A percentile compares a stretch with the other conserved stretches of the same genome.
Evolutionary conservation across 2,113 vertebrate genomes (phyloP).

Genomic region (Electrona antarctica): DNA sequence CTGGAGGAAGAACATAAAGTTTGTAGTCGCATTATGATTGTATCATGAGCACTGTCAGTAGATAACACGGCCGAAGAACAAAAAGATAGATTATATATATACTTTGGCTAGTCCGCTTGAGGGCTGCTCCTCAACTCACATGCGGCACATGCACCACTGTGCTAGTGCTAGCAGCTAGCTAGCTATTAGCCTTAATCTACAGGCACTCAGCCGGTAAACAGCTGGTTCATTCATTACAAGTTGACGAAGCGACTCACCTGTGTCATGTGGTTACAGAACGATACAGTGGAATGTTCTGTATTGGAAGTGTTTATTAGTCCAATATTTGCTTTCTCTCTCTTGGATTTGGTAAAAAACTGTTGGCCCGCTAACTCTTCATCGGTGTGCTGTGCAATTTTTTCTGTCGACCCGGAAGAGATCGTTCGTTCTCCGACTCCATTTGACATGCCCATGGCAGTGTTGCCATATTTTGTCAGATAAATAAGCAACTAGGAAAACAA

Average conservation of each 20-base stretch:
- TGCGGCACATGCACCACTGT: constrained; percentile 63
- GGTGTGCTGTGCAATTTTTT: constrained; percentile 44
- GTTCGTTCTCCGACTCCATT: neutral
- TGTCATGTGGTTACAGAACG: constrained; percentile 61
- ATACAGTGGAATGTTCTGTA: neutral
- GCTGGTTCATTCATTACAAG: neutral
- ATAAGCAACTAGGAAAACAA: no score
- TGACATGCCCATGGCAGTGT: no score
- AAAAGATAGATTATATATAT: neutral
- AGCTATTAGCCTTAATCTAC: constrained; percentile 13
- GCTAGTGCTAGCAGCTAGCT: constrained; percentile 28
- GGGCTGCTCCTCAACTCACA: constrained; percentile 55
- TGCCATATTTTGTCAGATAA: no score
- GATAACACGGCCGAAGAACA: neutral
- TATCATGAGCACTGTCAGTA: no score
- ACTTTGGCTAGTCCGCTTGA: constrained; percentile 2
- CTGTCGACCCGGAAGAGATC: constrained; percentile 69
- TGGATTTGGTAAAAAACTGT: neutral
- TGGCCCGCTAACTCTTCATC: constrained; percentile 64
- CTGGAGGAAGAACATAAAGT: no score
- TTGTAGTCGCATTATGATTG: no score
- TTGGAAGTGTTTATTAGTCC: constrained; percentile 9
- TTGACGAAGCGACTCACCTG: constrained; percentile 54
- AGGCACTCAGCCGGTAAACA: constrained; percentile 11
- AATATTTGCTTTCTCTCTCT: neutral